A percentile compares a stretch with the other conserved stretches of the same genome.
phyloP scores from a whole-genome alignment of 2,888 invertebrate genomes.

The Erpobdella octoculata region DNA sequence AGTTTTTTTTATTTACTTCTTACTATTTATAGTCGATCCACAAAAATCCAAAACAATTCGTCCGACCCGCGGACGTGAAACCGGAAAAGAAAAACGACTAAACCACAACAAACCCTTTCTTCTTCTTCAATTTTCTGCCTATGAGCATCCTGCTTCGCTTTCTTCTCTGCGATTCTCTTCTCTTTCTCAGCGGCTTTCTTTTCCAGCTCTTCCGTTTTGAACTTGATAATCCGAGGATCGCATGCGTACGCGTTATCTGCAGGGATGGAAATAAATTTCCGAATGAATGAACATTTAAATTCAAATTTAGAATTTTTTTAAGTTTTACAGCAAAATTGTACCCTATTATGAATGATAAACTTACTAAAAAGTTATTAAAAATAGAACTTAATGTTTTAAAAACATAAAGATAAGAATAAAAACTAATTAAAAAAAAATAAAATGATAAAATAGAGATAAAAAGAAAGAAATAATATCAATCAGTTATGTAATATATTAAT shows the following conservation, averaged over 20 bases:
- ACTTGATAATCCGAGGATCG: constrained; percentile 84
- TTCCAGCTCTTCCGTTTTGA: constrained; percentile 87
- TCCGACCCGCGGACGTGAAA: background rate
- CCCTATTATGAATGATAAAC: too few species aligned
- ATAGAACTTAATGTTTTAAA: too few species aligned
- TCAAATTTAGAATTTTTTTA: too few species aligned
- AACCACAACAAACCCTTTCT: constrained; percentile 53
- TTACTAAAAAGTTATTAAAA: too few species aligned
- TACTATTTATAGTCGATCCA: background rate
- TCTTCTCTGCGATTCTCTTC: constrained; percentile 75
- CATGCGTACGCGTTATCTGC: constrained; percentile 81
- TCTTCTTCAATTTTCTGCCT: constrained; percentile 67
- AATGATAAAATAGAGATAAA: background rate
- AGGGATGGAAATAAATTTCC: too few species aligned
- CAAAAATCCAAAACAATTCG: background rate
- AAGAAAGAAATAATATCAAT: background rate
- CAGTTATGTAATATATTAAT: too few species aligned
- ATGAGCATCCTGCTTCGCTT: constrained; percentile 63
- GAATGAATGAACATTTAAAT: background rate
- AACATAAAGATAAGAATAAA: background rate
- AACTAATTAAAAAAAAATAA: background rate
- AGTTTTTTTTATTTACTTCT: background rate
- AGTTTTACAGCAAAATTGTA: too few species aligned
- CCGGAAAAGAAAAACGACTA: background rate
- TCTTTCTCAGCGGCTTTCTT: constrained; percentile 83